Base-by-base conservation (phyloP, 2,888 invertebrate species). In the Disparrhopalites patrizii region DNA sequence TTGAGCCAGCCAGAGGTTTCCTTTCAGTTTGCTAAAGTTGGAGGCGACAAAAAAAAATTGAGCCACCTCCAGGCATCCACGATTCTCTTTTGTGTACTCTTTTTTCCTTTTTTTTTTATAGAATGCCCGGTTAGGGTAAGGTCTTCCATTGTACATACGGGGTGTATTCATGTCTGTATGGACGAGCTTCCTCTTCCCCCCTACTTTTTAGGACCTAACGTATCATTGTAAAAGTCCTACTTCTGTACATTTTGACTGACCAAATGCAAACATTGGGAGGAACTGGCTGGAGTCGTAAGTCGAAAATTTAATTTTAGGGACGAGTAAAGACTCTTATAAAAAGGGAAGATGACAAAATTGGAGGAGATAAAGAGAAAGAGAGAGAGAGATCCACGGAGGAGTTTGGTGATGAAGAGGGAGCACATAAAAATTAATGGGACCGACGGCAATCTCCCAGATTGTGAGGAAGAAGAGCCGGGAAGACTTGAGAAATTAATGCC, bases 61-160 rank as follows among this genome's bases (percentile, higher is more conserved):
- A 40, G 57, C 57, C 27, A 40, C 57, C 57, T 40, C 28, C 40
- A 31, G 54, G 54, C 54, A 20, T 54, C 31, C 20, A 54, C 54
- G 33, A 20, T 28, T 27, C 43, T 57, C 40, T 57, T 57, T 57
- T 57, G 57, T 57, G 57, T 57, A 57, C 57, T 57, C 28, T 20
- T 40, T 40, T n/a, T n/a, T n/a, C 28, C 57, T 40, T 36, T 57
- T 57, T 40, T 57, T 38, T 40, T n/a, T n/a, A n/a, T 25, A 20
- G 40, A 57, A 38, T 57, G 38, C 40, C 40, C 40, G 43, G 40
- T 36, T 55, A 31, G 30, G 54, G 31, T n/a, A 31, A 15, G 27
- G 15, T 55, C 33, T n/a, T n/a, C n/a, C n/a, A n/a, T n/a, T n/a
- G n/a, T n/a, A n/a, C n/a, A n/a, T n/a, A n/a, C n/a, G n/a, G n/a